Evolutionary conservation across 2,113 vertebrate species (phyloP), one percentile per base, ranked within the genome.

Genomic region (Pongo pygmaeus): DNA sequence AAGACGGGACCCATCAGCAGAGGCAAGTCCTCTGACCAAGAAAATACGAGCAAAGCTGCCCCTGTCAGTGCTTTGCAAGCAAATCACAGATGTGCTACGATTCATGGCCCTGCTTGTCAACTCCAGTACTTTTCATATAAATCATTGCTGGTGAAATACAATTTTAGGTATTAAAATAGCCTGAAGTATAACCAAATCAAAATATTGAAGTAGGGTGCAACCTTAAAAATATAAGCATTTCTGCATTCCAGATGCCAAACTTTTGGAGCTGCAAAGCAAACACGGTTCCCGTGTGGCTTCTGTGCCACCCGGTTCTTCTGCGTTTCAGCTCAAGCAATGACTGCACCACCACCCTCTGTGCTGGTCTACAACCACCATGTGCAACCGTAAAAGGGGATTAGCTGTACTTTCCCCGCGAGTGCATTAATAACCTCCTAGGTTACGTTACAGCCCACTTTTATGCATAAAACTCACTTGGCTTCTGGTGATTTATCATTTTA

Each of bases 141-240:
- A 94, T 12, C 48, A 38, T 27, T 17, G 50, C 35, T 50, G 92
- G 27, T 9, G 79, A 93, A 91, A 4, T 30, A 2, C 64, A 11
- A 55, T 52, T 94, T 96, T 95, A 17, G 69, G 92, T 2, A n/a
- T 14, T 52, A 22, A 97, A 84, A 96, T 8, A 67, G 43, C 46
- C 79, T 18, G 13, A 30, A 17, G 6, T 5, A 48, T 40, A 25
- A 35, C 25, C 38, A 20, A n/a, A 38, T 25, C 27, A 55, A 59
- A 70, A 14, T 1, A 13, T 0, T 3, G 27, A 55, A 40, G 1
- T n/a, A 17, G 40, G 3, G 17, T 10, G 16, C 5, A 0, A 40
- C 38, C 55, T 46, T 10, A 30, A 22, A 72, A 12, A 46, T 1
- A 23, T 0, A 52, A 69, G 5, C 5, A 3, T 22, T 40, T 75